Conservation (phyloP, 2,888 invertebrate genomes). For the Erpobdella octoculata region DNA sequence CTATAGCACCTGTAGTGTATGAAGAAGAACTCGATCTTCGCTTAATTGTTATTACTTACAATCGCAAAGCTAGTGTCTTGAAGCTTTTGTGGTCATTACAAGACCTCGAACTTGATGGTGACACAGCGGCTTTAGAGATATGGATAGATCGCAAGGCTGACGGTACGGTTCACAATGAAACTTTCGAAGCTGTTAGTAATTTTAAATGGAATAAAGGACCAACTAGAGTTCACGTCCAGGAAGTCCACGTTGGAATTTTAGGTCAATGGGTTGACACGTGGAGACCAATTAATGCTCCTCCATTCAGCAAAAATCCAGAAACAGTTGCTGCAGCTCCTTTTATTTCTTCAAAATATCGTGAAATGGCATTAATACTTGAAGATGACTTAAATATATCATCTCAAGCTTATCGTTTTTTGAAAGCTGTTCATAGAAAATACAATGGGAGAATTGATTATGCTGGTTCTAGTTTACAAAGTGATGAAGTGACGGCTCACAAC, state of each 20-base stretch:
- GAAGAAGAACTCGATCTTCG: constrained; percentile 25
- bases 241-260: constrained; percentile 37
- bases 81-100: constrained; percentile 33
- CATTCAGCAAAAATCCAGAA: neutral
- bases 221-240: constrained; percentile 35
- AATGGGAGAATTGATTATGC: constrained; percentile 7
- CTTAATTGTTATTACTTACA: constrained; percentile 36
- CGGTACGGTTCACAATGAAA: constrained; percentile 29
- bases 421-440: constrained; percentile 13
- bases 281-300: constrained; percentile 34
- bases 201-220: constrained; percentile 30
- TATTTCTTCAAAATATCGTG: neutral
- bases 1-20: constrained; percentile 26
- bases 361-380: constrained; percentile 11
- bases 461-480: neutral
- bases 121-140: constrained; percentile 35
- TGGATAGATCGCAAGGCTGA: constrained; percentile 32
- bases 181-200: constrained; percentile 14
- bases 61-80: constrained; percentile 30
- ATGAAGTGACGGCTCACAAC: constrained; percentile 6
- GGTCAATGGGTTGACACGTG: constrained; percentile 42
- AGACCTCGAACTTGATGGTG: constrained; percentile 32
- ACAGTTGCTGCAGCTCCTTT: neutral
- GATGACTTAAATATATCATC: neutral
- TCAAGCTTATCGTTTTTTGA: constrained; percentile 18